Conservation (phyloP, 2,888 invertebrate species). For the Caenorhabditis zanzibari region DNA sequence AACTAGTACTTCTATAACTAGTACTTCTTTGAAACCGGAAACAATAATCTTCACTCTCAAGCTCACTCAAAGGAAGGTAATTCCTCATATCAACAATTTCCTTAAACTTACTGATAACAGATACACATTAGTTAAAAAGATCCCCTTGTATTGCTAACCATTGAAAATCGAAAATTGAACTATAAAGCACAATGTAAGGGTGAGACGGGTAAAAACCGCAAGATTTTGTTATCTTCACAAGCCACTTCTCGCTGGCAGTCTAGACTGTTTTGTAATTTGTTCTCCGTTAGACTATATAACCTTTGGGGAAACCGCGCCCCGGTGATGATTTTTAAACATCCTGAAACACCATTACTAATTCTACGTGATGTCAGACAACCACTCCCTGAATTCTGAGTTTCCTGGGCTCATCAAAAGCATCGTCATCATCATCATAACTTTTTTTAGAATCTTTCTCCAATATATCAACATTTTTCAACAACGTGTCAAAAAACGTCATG, state of each 20-base stretch:
- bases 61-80: background rate
- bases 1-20: background rate
- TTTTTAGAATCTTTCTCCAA: slow-evolving; percentile 3
- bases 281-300: too few species aligned
- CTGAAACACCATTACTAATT: too few species aligned
- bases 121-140: background rate
- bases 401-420: too few species aligned
- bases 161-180: too few species aligned
- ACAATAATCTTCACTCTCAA: background rate
- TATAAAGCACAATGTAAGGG: background rate
- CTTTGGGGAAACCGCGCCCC: background rate
- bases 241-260: slow-evolving; percentile 21
- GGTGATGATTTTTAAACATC: background rate
- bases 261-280: slow-evolving; percentile 20
- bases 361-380: too few species aligned
- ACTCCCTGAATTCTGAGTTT: too few species aligned
- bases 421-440: background rate
- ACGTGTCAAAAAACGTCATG: slow-evolving; percentile 66
- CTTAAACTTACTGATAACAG: background rate
- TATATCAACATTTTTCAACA: slow-evolving; percentile 11
- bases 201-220: slow-evolving; percentile 35
- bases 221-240: slow-evolving; percentile 34
- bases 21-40: background rate
- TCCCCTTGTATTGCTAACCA: background rate
- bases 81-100: slow-evolving; percentile 4